Evolutionary conservation across 1,140 invertebrate species (phyloP), one percentile per base, ranked within the genome.

Genomic region (Ceratina australensis): DNA sequence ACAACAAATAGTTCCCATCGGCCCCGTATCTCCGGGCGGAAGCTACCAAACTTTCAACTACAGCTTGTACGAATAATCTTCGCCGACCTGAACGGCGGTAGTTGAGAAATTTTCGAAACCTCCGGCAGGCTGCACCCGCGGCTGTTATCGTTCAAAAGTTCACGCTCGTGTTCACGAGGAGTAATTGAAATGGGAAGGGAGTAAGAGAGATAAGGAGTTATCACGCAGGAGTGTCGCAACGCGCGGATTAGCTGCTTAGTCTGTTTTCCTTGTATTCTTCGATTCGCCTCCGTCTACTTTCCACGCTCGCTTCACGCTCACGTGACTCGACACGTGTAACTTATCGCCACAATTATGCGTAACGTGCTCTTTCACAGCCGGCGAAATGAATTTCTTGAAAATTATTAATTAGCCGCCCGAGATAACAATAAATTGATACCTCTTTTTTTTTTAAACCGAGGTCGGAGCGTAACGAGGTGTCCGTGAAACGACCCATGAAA

Each of bases 201-300:
- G 22, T 57, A 22, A 52, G 59, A n/a, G 15, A 18, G 15, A 81
- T 47, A 81, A 83, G 72, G 65, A 75, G 76, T 79, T 63, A 61
- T 82, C 81, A 49, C 79, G 73, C 59, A n/a, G n/a, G 59, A 81
- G 73, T 71, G 63, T 47, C 57, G 73, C 50, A 68, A 73, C 18
- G 59, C 59, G 10, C 10, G 5, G 33, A 42, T 42, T 63, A 59
- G 8, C 65, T 57, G n/a, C n/a, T n/a, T n/a, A 71, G 54, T 61
- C 56, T 42, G 72, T 78, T 79, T 79, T 76, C 75, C 66, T 80
- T 76, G 59, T 49, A 57, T 13, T 20, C 4, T 8, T 56, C 10
- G 16, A 1, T 50, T 5, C 64, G 1, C n/a, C 0, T 1, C 2
- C 5, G 12, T 3, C 52, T n/a, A 13, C 13, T 10, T 12, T 0